Percentiles rank a stretch among this genome's conserved stretches.
These are phyloP conservation scores for Chloroceryle aenea DNA, from an alignment of 2,113 vertebrate genomes.

Conservation along the genomic window DNA sequence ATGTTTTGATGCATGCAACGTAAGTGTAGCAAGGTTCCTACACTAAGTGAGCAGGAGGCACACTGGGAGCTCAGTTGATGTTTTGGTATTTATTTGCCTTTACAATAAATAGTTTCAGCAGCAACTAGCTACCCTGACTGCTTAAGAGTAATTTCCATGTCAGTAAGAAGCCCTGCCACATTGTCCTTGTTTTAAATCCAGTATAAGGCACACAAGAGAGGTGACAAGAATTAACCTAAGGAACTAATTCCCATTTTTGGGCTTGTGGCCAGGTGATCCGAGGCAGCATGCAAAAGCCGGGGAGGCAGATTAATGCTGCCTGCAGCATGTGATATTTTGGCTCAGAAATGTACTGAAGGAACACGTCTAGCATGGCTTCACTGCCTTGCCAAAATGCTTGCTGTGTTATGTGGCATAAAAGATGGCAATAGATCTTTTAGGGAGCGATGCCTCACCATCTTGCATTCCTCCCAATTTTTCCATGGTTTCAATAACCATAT, in stretches of 20 bases:
- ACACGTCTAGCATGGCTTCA: background rate
- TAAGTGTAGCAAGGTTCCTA: background rate
- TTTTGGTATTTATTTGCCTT: conserved; percentile 16
- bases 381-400: conserved; percentile 9
- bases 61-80: background rate
- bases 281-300: background rate
- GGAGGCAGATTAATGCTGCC: conserved; percentile 41
- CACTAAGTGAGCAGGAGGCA: background rate
- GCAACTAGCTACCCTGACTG: background rate
- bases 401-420: background rate
- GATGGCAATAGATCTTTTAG: background rate
- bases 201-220: background rate
- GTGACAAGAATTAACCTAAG: conserved; percentile 58
- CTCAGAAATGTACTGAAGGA: conserved; percentile 42
- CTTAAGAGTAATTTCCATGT: conserved; percentile 38
- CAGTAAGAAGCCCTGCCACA: background rate
- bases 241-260: conserved; percentile 50
- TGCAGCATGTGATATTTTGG: conserved; percentile 49
- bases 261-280: conserved; percentile 27
- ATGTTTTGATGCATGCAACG: accelerated
- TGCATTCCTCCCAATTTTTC: background rate
- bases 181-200: conserved; percentile 62
- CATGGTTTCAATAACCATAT: background rate
- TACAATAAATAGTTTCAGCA: background rate
- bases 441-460: background rate